phyloP scores from a whole-genome alignment of 2,113 vertebrate genomes.

The Pituophis catenifer region DNA sequence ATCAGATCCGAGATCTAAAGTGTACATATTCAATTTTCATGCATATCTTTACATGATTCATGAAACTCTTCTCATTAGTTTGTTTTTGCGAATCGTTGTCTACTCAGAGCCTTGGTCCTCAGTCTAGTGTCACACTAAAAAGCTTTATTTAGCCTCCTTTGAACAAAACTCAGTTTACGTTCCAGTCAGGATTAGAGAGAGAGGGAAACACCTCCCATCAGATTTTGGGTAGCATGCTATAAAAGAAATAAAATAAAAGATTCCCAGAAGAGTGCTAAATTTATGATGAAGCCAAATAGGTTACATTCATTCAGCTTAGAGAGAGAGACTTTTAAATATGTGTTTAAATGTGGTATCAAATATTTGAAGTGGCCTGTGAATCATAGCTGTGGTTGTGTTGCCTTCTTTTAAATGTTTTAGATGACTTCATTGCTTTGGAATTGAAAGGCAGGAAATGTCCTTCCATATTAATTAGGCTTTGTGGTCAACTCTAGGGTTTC shows the following conservation, averaged over 20 bases:
- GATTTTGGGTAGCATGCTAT: conserved; percentile 32
- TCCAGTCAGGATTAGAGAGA: conserved; percentile 36
- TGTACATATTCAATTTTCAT: conserved; percentile 66
- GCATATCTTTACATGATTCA: conserved; percentile 63
- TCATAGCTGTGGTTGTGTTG: not conserved
- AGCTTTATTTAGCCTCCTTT: conserved; percentile 46
- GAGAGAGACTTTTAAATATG: conserved; percentile 11
- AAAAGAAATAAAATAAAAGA: not conserved
- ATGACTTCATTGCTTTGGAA: not conserved
- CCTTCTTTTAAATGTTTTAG: not conserved
- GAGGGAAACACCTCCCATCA: conserved; percentile 3
- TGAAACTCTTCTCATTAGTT: conserved; percentile 67
- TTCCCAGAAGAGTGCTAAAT: conserved; percentile 35
- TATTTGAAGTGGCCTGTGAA: not conserved
- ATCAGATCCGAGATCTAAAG: conserved; percentile 59
- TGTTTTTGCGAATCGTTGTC: conserved; percentile 57
- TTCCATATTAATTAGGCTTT: not conserved
- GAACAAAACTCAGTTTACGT: conserved; percentile 48
- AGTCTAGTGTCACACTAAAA: conserved; percentile 50
- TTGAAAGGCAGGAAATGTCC: not conserved
- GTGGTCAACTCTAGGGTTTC: not conserved
- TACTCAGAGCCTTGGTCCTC: not conserved
- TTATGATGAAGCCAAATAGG: conserved; percentile 20
- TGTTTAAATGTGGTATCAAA: not conserved
- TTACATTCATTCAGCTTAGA: conserved; percentile 12